phyloP scores from a whole-genome alignment of 2,797 vertebrate species.

The Columba guinea region DNA sequence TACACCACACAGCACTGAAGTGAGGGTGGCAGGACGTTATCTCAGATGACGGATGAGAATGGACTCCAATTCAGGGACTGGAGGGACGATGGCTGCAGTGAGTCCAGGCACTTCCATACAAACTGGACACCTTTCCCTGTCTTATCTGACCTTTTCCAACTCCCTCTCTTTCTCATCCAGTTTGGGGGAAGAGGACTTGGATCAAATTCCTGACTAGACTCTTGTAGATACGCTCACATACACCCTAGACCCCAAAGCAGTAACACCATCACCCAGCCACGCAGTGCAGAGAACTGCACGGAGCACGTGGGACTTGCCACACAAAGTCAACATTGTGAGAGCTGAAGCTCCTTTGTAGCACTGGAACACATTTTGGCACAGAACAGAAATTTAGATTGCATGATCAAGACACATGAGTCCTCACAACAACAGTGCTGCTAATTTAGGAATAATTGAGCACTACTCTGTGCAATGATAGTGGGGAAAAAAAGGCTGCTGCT shows the following conservation, averaged over 20 bases:
- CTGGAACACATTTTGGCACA: conserved; percentile 1
- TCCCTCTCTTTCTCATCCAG: background rate
- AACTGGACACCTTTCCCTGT: background rate
- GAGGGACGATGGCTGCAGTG: background rate
- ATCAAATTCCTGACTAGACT: background rate
- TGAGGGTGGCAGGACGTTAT: background rate
- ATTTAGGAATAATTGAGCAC: conserved; percentile 15
- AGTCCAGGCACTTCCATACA: background rate
- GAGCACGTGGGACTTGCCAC: background rate
- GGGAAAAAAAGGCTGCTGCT: background rate
- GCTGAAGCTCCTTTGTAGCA: background rate
- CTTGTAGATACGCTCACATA: background rate
- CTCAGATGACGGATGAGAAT: background rate
- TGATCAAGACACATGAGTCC: background rate
- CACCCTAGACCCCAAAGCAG: background rate
- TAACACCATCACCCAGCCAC: background rate
- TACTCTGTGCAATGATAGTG: background rate
- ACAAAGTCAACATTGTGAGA: background rate
- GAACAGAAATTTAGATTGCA: background rate
- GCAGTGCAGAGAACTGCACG: accelerated
- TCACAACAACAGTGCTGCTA: conserved; percentile 12
- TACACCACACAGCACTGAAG: background rate
- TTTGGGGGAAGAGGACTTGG: background rate
- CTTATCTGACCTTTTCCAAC: background rate
- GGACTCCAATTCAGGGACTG: background rate